Evolutionary conservation across 2,113 vertebrate species (phyloP).

Genomic region (Burhinus oedicnemus): DNA sequence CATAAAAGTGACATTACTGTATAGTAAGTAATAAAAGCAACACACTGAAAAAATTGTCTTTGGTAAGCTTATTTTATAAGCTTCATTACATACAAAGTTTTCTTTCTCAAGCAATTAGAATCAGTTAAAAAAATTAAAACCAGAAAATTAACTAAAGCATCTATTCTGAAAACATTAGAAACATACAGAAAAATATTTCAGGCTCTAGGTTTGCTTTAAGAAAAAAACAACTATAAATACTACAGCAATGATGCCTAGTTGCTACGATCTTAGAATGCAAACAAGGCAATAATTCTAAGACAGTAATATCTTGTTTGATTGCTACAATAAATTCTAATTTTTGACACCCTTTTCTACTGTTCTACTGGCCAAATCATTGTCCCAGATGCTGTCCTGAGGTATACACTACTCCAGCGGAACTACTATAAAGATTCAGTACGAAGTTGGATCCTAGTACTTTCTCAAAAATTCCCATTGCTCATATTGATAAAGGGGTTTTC

Average conservation of each 20-base stretch:
- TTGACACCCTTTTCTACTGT: background rate
- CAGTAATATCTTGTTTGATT: background rate
- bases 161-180: background rate
- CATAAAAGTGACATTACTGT: background rate
- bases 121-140: background rate
- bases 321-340: background rate
- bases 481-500: background rate
- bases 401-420: background rate
- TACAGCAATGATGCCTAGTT: background rate
- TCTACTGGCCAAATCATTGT: background rate
- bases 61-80: background rate
- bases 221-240: background rate
- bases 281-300: background rate
- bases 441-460: background rate
- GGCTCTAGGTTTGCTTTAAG: background rate
- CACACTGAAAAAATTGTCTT: background rate
- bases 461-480: background rate
- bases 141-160: background rate
- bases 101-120: background rate
- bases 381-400: background rate
- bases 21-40: background rate
- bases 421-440: background rate
- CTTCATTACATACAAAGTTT: rapidly evolving
- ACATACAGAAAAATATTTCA: background rate
- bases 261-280: background rate